phyloP scores from a whole-genome alignment of 2,113 vertebrate genomes.

The Corapipo altera region DNA sequence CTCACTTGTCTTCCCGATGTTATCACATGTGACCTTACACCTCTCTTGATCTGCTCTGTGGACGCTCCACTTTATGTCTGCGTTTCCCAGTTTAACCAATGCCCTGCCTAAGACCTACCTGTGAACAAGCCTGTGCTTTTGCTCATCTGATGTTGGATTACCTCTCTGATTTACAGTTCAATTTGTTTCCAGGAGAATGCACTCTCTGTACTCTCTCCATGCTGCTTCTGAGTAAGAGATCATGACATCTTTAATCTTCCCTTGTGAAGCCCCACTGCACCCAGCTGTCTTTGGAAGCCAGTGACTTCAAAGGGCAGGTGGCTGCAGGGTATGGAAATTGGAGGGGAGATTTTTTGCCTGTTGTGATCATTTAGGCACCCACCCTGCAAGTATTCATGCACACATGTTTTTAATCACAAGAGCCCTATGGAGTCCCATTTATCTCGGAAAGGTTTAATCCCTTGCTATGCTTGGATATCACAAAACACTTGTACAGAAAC shows the following conservation, averaged over 20 bases:
- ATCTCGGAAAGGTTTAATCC: not conserved
- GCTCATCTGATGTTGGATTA: not conserved
- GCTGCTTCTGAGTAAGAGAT: not conserved
- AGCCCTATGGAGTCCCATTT: not conserved
- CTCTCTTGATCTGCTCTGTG: not conserved
- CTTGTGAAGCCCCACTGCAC: not conserved
- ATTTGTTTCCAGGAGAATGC: not conserved
- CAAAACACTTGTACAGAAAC: rapidly evolving
- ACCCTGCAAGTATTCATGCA: not conserved
- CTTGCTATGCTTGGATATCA: not conserved
- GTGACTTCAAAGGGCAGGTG: rapidly evolving
- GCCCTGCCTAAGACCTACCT: not conserved
- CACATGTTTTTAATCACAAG: not conserved
- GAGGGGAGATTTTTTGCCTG: not conserved
- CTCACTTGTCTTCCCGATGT: not conserved
- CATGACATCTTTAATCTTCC: not conserved
- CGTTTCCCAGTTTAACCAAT: not conserved
- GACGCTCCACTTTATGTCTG: not conserved
- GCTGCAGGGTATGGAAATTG: not conserved
- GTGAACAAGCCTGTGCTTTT: not conserved
- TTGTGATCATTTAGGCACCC: not conserved
- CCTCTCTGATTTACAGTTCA: not conserved
- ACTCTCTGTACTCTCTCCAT: not conserved
- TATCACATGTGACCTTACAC: not conserved
- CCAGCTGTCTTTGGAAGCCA: not conserved